These are phyloP conservation scores for Neofelis nebulosa DNA, from an alignment of 2,113 vertebrate genomes.

Conservation along the genomic window DNA sequence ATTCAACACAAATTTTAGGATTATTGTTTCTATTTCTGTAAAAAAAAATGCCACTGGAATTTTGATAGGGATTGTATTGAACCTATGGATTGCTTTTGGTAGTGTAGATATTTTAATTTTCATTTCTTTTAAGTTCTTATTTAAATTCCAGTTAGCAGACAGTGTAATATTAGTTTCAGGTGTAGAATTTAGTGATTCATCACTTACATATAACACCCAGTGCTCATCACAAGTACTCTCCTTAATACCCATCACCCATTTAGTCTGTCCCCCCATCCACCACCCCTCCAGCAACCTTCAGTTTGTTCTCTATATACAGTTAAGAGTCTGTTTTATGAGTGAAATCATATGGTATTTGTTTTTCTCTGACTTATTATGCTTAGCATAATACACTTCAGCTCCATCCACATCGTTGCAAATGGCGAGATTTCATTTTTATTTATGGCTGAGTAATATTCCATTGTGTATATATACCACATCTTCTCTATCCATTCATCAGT, in stretches of 20 bases:
- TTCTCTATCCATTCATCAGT: no score
- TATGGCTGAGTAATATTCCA: background rate
- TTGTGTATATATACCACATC: background rate
- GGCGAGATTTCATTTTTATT: background rate
- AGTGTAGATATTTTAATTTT: background rate
- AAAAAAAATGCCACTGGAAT: background rate
- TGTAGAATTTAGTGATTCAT: background rate
- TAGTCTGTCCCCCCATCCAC: background rate
- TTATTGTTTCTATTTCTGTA: background rate
- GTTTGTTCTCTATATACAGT: background rate
- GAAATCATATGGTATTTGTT: background rate
- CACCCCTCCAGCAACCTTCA: background rate
- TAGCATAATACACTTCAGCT: background rate
- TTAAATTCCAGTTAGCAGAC: background rate
- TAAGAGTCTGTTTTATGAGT: background rate
- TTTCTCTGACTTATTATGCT: background rate
- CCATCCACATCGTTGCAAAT: background rate
- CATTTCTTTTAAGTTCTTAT: background rate
- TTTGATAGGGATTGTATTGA: background rate
- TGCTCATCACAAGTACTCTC: background rate
- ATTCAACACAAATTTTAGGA: background rate
- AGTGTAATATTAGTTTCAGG: background rate
- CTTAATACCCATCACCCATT: background rate
- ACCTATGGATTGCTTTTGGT: background rate
- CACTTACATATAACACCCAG: background rate